Conservation (phyloP, 2,797 vertebrate species). For the Sebastes matsubarae region DNA sequence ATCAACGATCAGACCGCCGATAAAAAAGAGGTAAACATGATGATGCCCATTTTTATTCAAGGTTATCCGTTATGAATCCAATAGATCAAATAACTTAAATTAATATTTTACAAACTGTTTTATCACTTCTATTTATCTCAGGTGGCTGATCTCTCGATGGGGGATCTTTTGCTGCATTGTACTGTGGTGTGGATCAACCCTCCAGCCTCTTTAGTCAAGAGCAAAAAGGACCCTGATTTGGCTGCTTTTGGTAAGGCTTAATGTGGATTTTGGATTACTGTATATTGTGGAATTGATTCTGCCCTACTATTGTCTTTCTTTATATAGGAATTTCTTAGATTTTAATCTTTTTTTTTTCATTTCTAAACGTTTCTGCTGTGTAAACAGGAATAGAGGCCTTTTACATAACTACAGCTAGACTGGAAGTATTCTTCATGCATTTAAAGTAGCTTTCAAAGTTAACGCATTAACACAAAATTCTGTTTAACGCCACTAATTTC, state of each 20-base stretch:
- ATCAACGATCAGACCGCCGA: slow-evolving; percentile 92
- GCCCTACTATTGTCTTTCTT: background rate
- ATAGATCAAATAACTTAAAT: background rate
- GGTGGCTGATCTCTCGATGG: slow-evolving; percentile 92
- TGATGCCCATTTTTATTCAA: background rate
- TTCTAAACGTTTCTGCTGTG: background rate
- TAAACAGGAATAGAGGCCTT: background rate
- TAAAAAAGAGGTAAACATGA: slow-evolving; percentile 89
- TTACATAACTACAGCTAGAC: background rate
- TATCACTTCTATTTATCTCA: background rate
- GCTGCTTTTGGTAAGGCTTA: slow-evolving; percentile 89
- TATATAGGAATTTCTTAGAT: background rate
- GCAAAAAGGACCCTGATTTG: slow-evolving; percentile 94
- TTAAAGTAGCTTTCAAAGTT: background rate
- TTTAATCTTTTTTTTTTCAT: background rate
- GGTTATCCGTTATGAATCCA: background rate
- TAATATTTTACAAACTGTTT: background rate
- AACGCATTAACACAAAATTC: too few species aligned
- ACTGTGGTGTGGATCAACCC: slow-evolving; percentile 94
- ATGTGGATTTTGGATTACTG: background rate
- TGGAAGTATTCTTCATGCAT: background rate
- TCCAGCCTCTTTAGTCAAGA: slow-evolving; percentile 88
- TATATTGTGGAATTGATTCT: background rate
- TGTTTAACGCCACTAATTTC: too few species aligned
- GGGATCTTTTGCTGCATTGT: slow-evolving; percentile 91